These are phyloP conservation scores for Vanessa cardui DNA, from an alignment of 2,888 invertebrate genomes.

Conservation along the genomic window DNA sequence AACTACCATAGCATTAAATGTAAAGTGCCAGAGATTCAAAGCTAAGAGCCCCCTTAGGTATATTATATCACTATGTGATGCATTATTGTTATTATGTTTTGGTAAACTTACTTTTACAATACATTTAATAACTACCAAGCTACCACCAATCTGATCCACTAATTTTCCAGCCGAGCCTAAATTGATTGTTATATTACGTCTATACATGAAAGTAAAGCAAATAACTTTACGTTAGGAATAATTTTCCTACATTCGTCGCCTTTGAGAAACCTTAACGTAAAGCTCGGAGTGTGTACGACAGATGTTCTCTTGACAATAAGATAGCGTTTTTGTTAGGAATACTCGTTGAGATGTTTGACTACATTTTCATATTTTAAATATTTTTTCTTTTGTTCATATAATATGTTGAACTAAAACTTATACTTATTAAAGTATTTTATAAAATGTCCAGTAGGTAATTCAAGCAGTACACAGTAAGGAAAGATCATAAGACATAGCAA, in stretches of 20 bases:
- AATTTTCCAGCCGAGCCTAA: too few species aligned
- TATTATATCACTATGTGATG: too few species aligned
- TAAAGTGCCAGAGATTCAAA: too few species aligned
- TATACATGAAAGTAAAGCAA: not conserved
- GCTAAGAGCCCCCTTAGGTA: too few species aligned
- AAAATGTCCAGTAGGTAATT: too few species aligned
- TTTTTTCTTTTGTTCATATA: not conserved
- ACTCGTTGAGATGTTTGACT: not conserved
- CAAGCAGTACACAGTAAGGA: too few species aligned
- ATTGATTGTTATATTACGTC: not conserved
- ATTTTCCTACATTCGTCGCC: not conserved
- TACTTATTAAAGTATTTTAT: not conserved
- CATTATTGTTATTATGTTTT: too few species aligned
- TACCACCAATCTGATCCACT: too few species aligned
- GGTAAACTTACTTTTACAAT: too few species aligned
- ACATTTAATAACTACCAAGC: too few species aligned
- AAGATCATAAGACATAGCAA: too few species aligned
- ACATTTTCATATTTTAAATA: slow-evolving; percentile 15
- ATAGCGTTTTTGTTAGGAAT: slow-evolving; percentile 2
- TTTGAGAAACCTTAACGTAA: not conserved
- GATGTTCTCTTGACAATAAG: slow-evolving; percentile 7
- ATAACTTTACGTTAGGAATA: not conserved
- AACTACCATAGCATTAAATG: too few species aligned
- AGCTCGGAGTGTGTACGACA: slow-evolving; percentile 10
- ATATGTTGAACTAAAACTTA: not conserved